Percentiles rank a stretch among this genome's conserved stretches.
These are phyloP conservation scores for Drosophila ohnishii DNA, from an alignment of 1,140 invertebrate species.

Conservation along the genomic window DNA sequence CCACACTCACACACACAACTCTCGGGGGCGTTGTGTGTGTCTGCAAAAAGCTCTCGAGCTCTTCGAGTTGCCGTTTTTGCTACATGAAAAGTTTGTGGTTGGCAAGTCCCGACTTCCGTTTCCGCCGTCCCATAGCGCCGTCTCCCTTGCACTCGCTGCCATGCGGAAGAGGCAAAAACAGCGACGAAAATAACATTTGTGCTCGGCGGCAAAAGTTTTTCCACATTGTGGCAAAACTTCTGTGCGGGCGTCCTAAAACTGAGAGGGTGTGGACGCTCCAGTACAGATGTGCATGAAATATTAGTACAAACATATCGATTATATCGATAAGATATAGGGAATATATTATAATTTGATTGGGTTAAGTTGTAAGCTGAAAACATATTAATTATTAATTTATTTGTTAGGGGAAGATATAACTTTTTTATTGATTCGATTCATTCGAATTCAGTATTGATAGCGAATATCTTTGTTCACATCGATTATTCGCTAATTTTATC, in stretches of 20 bases:
- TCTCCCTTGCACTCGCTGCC: slow-evolving; percentile 1
- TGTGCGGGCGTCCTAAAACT: slow-evolving; percentile 17
- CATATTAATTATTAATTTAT: too few species aligned
- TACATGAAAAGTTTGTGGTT: slow-evolving; percentile 78
- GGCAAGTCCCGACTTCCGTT: slow-evolving; percentile 57
- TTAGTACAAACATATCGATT: neutral
- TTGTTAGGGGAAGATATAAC: too few species aligned
- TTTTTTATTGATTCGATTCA: too few species aligned
- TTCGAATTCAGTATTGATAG: too few species aligned
- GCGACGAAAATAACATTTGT: slow-evolving; percentile 78
- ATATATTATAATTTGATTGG: too few species aligned
- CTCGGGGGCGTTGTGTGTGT: slow-evolving; percentile 7
- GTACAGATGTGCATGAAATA: neutral
- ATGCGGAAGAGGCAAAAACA: slow-evolving; percentile 58
- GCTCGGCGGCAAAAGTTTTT: slow-evolving; percentile 71
- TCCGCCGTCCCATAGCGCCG: neutral
- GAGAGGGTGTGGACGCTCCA: slow-evolving; percentile 12
- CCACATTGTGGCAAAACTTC: slow-evolving; percentile 71
- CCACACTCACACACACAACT: slow-evolving; percentile 23
- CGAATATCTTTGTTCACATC: too few species aligned
- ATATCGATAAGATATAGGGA: neutral
- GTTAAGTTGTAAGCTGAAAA: neutral
- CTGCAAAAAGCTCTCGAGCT: slow-evolving; percentile 43
- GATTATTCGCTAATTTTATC: too few species aligned
- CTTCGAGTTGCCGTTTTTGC: slow-evolving; percentile 55